Evolutionary conservation across 2,888 invertebrate genomes (phyloP).

Genomic region (Heliconius ethilla): DNA sequence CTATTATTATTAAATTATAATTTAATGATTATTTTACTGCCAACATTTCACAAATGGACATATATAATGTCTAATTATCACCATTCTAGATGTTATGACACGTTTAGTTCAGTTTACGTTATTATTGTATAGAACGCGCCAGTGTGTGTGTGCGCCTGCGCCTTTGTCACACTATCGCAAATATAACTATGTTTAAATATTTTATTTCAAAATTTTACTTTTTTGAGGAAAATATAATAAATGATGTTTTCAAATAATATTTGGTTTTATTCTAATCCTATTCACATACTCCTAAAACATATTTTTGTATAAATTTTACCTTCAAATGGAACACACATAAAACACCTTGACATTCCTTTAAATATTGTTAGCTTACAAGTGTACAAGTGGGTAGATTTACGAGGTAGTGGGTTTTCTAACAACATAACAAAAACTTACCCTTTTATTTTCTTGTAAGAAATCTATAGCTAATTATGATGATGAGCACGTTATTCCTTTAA

Average conservation of each 20-base stretch:
- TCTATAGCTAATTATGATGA: background rate
- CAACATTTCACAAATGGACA: conserved; percentile 75
- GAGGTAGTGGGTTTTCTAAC: too few relatives aligned
- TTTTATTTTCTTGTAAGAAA: background rate
- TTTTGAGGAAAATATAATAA: conserved; percentile 81
- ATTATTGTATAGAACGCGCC: conserved; percentile 62
- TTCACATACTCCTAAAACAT: background rate
- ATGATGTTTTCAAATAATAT: conserved; percentile 79
- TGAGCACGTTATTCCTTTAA: too few relatives aligned
- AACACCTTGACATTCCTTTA: too few relatives aligned
- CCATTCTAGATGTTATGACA: conserved; percentile 69
- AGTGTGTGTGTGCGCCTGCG: conserved; percentile 51
- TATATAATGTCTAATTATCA: conserved; percentile 60
- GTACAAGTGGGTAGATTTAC: too few relatives aligned
- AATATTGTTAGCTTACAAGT: too few relatives aligned
- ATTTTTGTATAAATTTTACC: background rate
- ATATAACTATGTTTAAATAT: conserved; percentile 78
- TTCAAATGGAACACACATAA: too few relatives aligned
- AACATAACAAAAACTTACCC: background rate
- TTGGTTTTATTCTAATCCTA: conserved; percentile 21
- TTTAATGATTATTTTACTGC: conserved; percentile 73
- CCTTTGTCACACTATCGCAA: conserved; percentile 66
- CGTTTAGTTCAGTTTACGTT: conserved; percentile 71
- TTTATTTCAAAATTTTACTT: conserved; percentile 81
- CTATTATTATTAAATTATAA: conserved; percentile 58